These are phyloP conservation scores for Helarctos malayanus DNA, from an alignment of 2,797 vertebrate genomes.

Conservation along the genomic window DNA sequence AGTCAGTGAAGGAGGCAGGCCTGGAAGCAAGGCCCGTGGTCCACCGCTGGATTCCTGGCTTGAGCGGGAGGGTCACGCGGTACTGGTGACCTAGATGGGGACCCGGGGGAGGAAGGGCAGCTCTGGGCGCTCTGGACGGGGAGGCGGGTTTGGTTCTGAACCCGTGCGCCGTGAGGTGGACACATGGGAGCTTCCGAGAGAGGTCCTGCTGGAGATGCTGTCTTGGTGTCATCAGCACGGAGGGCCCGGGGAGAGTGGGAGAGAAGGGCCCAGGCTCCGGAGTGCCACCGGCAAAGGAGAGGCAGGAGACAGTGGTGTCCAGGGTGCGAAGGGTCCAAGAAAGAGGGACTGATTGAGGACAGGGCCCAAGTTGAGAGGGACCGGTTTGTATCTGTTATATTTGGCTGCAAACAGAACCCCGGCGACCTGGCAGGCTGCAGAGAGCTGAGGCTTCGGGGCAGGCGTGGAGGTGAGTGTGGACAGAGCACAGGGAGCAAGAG, in stretches of 20 bases:
- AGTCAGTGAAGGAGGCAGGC: neutral
- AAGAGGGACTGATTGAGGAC: neutral
- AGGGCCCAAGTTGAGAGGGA: neutral
- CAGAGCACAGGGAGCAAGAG: neutral
- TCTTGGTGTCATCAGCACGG: neutral
- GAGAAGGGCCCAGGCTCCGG: neutral
- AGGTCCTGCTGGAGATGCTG: neutral
- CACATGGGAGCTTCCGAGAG: neutral
- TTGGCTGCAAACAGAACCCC: neutral
- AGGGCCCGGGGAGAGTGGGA: too few species aligned
- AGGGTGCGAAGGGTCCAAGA: too few species aligned
- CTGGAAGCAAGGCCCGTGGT: neutral
- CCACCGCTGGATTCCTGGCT: neutral
- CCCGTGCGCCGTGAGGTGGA: neutral
- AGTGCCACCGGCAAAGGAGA: neutral
- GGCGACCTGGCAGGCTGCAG: too few species aligned
- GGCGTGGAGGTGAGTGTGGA: too few species aligned
- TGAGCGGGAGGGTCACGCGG: neutral
- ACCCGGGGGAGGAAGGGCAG: neutral
- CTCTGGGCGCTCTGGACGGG: neutral
- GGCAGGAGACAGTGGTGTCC: neutral
- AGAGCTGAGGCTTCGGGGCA: too few species aligned
- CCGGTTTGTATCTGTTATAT: neutral
- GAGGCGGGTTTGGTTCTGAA: neutral
- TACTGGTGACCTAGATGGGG: rapidly evolving